A percentile compares a stretch with the other conserved stretches of the same genome.
Conservation (phyloP, 2,888 invertebrate species). For the Pterostichus madidus region DNA sequence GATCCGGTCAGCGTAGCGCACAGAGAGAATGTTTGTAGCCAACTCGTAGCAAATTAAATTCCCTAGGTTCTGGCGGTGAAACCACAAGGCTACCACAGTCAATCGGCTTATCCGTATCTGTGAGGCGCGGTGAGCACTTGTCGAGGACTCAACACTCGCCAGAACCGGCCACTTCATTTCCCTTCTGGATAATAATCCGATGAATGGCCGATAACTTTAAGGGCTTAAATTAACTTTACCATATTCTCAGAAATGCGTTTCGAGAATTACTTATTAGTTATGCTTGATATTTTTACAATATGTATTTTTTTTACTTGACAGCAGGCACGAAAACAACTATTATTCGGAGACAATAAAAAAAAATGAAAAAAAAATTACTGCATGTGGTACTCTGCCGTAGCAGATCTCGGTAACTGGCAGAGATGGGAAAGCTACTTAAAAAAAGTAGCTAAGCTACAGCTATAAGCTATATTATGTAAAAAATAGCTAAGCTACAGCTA, state of each 20-base stretch:
- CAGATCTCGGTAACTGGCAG: too few species aligned
- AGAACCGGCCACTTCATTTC: conserved; percentile 47
- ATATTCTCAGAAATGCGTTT: conserved; percentile 30
- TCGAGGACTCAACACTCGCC: neutral
- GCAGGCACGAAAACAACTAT: too few species aligned
- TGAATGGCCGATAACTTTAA: conserved; percentile 57
- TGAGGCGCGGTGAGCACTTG: neutral
- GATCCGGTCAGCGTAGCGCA: conserved; percentile 18
- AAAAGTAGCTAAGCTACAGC: too few species aligned
- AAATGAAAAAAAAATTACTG: too few species aligned
- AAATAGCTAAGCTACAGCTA: too few species aligned
- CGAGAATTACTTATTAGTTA: conserved; percentile 6
- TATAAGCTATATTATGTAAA: too few species aligned
- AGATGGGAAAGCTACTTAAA: too few species aligned
- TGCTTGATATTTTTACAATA: too few species aligned
- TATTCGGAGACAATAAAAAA: too few species aligned
- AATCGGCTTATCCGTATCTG: conserved; percentile 53
- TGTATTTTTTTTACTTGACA: too few species aligned
- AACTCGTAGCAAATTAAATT: conserved; percentile 57
- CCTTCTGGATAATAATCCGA: conserved; percentile 54
- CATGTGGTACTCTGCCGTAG: too few species aligned
- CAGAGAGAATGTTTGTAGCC: conserved; percentile 52
- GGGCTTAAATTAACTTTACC: conserved; percentile 58
- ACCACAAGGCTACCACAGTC: conserved; percentile 40
- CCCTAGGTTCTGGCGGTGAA: conserved; percentile 29